Evolutionary conservation across 2,113 vertebrate genomes (phyloP).

Genomic region (Lates calcarifer): DNA sequence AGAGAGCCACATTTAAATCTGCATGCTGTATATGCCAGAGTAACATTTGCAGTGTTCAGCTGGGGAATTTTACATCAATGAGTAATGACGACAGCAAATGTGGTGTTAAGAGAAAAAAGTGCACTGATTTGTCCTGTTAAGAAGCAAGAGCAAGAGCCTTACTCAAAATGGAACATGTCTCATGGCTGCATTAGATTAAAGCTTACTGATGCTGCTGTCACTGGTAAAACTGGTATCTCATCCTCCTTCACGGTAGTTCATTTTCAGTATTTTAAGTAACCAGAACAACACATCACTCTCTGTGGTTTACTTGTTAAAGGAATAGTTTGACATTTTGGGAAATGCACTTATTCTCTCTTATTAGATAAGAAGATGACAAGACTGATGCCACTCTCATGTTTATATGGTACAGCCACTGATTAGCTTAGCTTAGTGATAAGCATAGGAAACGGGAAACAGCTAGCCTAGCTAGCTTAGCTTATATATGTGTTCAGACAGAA

Average conservation of each 20-base stretch:
- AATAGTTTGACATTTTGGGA: no score
- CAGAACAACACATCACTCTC: no score
- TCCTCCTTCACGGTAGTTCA: no score
- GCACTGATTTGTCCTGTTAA: background rate
- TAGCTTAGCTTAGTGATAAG: background rate
- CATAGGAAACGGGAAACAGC: background rate
- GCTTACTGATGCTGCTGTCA: background rate
- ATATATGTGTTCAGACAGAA: background rate
- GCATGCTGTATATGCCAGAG: background rate
- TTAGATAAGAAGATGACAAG: background rate
- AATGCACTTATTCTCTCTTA: no score
- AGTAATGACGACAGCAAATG: conserved; percentile 9
- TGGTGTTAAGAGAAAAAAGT: background rate
- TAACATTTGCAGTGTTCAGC: background rate
- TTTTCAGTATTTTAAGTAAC: no score
- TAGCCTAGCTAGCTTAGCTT: background rate
- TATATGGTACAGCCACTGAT: background rate
- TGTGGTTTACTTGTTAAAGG: no score
- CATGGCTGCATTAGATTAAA: background rate
- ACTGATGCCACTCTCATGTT: background rate
- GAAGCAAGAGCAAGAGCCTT: background rate
- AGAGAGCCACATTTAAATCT: background rate
- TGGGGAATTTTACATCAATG: background rate
- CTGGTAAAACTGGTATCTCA: background rate
- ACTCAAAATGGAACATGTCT: background rate